Evolutionary conservation across 2,888 invertebrate genomes (phyloP), one percentile per base, ranked within the genome.

Genomic region (Sthenelais limicola): DNA sequence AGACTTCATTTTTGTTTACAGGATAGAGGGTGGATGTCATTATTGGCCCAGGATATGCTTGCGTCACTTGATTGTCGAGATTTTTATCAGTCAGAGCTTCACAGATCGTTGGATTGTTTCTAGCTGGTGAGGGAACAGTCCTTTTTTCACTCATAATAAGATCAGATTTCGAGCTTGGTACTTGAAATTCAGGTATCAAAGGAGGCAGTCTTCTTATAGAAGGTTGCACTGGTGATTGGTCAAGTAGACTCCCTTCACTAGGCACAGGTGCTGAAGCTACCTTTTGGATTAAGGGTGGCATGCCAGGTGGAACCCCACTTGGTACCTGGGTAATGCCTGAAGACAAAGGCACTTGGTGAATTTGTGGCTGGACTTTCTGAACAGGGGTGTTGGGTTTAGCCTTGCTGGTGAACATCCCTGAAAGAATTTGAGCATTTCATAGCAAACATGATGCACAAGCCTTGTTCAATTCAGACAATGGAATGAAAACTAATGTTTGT

Each of bases 301-400:
- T 62, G 9, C 38, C 35, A 15, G 62, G 5, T 18, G 52, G 49
- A 3, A 7, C 28, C 48, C 49, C 48, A 28, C 7, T 28, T 0
- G 48, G 1, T 3, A 9, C 21, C 9, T n/a, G 54, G 21, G n/a
- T n/a, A n/a, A n/a, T n/a, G n/a, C n/a, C n/a, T n/a, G n/a, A n/a
- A n/a, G n/a, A n/a, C n/a, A n/a, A n/a, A n/a, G n/a, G n/a, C n/a
- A n/a, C n/a, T n/a, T 70, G 38, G 21, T 54, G 35, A 12, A 70
- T 28, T 21, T 70, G 70, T 12, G 70, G 70, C 30, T 70, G 70
- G 7, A 70, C 70, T 24, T 70, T 70, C 54, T 38, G 70, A 21
- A 70, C 70, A 26, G 70, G 70, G 12, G 70, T 38, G 38, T 51
- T 70, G 28, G 70, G 43, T 38, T 48, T 43, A 21, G 9, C 9